Conservation (phyloP, 2,888 invertebrate genomes). For the Leucoma salicis region DNA sequence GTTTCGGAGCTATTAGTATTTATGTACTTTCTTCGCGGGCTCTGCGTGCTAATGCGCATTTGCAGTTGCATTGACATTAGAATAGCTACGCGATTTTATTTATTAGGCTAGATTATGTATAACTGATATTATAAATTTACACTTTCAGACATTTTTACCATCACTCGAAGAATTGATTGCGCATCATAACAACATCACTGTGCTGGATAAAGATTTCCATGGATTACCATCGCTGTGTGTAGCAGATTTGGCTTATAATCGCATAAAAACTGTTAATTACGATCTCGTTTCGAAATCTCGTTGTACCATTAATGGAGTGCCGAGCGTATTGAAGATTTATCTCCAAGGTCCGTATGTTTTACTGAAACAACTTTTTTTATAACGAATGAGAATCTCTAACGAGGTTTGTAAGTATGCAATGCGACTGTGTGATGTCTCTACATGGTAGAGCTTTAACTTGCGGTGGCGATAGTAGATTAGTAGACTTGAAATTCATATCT, state of each 20-base stretch:
- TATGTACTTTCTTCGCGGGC: conserved; percentile 14
- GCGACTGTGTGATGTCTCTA: too few species aligned
- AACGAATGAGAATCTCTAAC: too few species aligned
- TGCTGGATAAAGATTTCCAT: conserved; percentile 90
- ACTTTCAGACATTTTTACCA: conserved; percentile 88
- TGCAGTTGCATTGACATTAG: conserved; percentile 9
- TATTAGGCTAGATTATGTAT: neutral
- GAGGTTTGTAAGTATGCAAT: too few species aligned
- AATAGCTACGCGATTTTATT: conserved; percentile 13
- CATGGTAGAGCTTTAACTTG: too few species aligned
- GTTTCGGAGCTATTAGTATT: conserved; percentile 4
- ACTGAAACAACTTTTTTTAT: too few species aligned
- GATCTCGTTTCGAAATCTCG: conserved; percentile 90
- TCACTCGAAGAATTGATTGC: conserved; percentile 89
- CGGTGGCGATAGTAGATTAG: too few species aligned
- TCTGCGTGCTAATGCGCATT: conserved; percentile 33
- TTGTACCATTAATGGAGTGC: conserved; percentile 91
- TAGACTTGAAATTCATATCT: too few species aligned
- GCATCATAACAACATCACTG: conserved; percentile 88
- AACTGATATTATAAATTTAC: conserved; percentile 4
- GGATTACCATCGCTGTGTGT: conserved; percentile 91
- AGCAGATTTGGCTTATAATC: conserved; percentile 90
- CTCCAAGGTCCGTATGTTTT: conserved; percentile 88
- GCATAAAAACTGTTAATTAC: conserved; percentile 86
- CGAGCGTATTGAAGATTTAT: conserved; percentile 88